Base-by-base conservation (phyloP, 1,140 invertebrate species). In the Drosophila saltans region DNA sequence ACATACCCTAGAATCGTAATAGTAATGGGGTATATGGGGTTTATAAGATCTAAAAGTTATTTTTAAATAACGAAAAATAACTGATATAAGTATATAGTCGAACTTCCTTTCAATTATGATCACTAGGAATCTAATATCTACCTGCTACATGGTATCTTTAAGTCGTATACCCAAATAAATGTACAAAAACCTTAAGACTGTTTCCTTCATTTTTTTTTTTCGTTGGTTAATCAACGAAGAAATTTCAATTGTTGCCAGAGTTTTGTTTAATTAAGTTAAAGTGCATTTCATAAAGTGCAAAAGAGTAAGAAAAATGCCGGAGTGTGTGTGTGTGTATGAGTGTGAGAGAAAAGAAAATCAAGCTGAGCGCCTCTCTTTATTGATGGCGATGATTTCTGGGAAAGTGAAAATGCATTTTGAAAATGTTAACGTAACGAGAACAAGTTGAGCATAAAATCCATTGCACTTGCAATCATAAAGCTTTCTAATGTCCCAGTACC, bases 341-440 rank as follows among this genome's bases (percentile, higher is more conserved):
- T 26, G 45, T 10, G 45, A 26, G 33, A 36, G 57, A 39, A n/a
- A 39, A 39, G 57, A 7, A 39, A 21, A 59, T 39, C 57, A 39
- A 39, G 64, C 77, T 83, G 88, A 88, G 45, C 21, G 16, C 16
- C 16, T 16, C 16, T 16, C 16, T 26, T 5, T 52, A 26, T 52
- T 52, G 21, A 52, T 52, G 45, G 45, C 45, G 9, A 52, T 88
- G 83, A 88, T 82, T 86, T 83, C 80, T 69, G 45, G 69, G 80
- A 86, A 88, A 86, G 83, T 86, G 83, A 86, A 86, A 86, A 88
- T 86, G 83, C 83, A 71, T 66, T 86, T 86, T 82, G 21, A 39
- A 59, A 45, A 28, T 58, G 56, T 41, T 67, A 78, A 78, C 67
- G 65, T 83, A 77, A 86, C 58, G 62, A 86, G 83, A 86, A 89